Conservation (phyloP, 2,888 invertebrate species). For the Plemyria rubiginata region DNA sequence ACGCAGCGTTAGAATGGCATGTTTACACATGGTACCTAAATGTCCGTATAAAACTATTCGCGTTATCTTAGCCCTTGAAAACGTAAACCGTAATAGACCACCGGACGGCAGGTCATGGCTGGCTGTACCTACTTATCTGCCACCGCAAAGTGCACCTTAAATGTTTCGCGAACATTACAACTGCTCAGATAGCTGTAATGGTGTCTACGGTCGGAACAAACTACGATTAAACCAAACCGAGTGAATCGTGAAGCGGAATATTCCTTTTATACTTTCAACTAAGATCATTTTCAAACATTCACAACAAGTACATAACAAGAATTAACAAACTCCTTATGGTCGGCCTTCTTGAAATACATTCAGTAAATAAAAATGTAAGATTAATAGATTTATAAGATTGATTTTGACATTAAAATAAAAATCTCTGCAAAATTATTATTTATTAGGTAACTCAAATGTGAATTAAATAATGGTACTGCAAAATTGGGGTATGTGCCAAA, state of each 20-base stretch:
- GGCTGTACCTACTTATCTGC: conserved; percentile 63
- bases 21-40: neutral
- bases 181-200: conserved; percentile 52
- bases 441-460: too few species aligned
- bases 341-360: too few species aligned
- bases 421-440: too few species aligned
- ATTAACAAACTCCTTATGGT: too few species aligned
- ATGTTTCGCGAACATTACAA: conserved; percentile 56
- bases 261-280: conserved; percentile 1
- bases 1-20: neutral
- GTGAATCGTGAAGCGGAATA: conserved; percentile 11
- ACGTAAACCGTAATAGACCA: conserved; percentile 45
- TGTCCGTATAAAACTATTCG: conserved; percentile 19
- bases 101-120: conserved; percentile 57
- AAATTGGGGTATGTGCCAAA: too few species aligned
- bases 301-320: neutral
- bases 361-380: too few species aligned
- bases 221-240: conserved; percentile 24
- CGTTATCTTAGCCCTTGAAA: conserved; percentile 34
- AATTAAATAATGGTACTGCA: too few species aligned
- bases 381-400: too few species aligned
- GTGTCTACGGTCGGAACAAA: conserved; percentile 30
- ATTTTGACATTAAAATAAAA: too few species aligned
- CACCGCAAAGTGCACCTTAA: conserved; percentile 60
- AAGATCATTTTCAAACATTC: neutral